Evolutionary conservation across 2,888 invertebrate species (phyloP).

Genomic region (Lamellibrachia satsuma): DNA sequence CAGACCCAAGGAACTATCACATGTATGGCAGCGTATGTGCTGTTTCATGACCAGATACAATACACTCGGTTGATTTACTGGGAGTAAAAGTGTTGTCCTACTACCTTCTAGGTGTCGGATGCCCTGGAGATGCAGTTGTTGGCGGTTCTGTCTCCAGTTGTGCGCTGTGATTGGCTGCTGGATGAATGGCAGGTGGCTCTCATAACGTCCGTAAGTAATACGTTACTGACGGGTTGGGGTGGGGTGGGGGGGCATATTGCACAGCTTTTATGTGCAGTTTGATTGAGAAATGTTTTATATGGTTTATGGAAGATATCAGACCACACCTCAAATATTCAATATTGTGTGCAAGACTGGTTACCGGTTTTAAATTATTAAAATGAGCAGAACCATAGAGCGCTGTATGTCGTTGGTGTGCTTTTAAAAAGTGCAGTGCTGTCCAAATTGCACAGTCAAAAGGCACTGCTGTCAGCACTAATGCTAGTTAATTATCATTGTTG

Average conservation of each 20-base stretch:
- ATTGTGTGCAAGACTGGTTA: not conserved
- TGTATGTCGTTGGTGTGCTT: not conserved
- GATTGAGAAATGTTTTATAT: not conserved
- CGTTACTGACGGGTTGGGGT: not conserved
- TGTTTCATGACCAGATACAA: not conserved
- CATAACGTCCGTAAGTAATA: slow-evolving; percentile 59
- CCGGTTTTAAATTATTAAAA: not conserved
- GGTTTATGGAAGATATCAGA: not conserved
- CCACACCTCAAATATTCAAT: not conserved
- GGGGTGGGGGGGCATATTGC: not conserved
- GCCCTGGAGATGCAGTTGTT: slow-evolving; percentile 65
- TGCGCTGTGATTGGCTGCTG: slow-evolving; percentile 62
- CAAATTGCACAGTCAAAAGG: not conserved
- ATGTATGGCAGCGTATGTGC: not conserved
- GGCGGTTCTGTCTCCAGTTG: slow-evolving; percentile 61
- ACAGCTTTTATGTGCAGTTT: not conserved
- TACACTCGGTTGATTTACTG: not conserved
- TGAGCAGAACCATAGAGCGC: not conserved
- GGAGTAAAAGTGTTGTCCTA: not conserved
- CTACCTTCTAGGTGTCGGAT: slow-evolving; percentile 58
- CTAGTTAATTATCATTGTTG: not conserved
- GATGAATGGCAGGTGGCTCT: slow-evolving; percentile 60
- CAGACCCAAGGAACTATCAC: too few species aligned
- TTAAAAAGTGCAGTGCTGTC: not conserved
- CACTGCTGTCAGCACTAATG: not conserved